Evolutionary conservation across 2,113 vertebrate genomes (phyloP), one percentile per base, ranked within the genome.

Genomic region (Odobenus rosmarus): DNA sequence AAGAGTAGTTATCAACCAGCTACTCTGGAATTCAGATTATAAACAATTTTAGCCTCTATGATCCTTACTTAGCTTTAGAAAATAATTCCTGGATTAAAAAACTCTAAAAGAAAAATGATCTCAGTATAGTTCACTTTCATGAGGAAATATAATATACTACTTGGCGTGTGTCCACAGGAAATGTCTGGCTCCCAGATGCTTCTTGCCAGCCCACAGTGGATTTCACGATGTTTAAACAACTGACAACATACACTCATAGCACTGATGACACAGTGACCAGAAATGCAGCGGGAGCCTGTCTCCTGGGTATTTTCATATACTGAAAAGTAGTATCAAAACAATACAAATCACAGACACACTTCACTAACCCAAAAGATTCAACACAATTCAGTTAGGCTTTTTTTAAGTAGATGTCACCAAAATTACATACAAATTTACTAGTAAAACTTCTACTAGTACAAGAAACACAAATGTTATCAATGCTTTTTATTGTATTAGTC

Each of bases 181-280:
- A 98, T 98, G 98, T 99, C 98, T 99, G 98, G 98, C 94, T 99
- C 97, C 98, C 99, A 99, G 98, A 99, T 99, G 98, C 98, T 98
- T 98, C 97, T 98, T 97, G 97, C 96, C 95, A 98, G 96, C 88
- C 93, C 90, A 49, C 96, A 98, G 98, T 49, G 95, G 96, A 97
- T 97, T 98, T 96, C 92, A 98, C 98, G 97, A 96, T 33, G 39
- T 97, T 98, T 98, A 97, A 98, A 96, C 96, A 98, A 98, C 91
- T 97, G 94, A 97, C 89, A 94, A 88, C 93, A 93, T 97, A 53
- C 71, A 93, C 97, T 98, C 97, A 88, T 11, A 98, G 87, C 95
- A 94, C 87, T 97, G 97, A 98, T 95, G 97, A 95, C 98, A 98
- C 4, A 36, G 24, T 59, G 88, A 93, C 86, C 90, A 96, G 85